phyloP scores from a whole-genome alignment of 1,140 invertebrate genomes.

The Mesaphorura yosii region DNA sequence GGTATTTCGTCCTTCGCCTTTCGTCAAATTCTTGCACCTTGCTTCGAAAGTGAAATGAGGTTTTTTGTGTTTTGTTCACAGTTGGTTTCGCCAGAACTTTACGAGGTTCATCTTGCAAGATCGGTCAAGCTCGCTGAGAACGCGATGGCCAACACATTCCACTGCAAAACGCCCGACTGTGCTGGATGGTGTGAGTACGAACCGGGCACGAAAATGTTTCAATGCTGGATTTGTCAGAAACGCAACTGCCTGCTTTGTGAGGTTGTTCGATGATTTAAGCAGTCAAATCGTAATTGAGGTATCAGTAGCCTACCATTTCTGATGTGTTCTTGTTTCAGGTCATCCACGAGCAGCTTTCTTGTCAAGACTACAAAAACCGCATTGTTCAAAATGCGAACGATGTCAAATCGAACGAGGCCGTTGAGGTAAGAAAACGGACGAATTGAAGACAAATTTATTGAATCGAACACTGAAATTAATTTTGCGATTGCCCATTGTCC shows the following conservation, averaged over 20 bases:
- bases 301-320: not conserved
- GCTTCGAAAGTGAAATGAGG: no score
- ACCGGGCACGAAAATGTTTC: not conserved
- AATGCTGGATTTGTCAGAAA: slow-evolving; percentile 1
- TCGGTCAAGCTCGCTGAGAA: not conserved
- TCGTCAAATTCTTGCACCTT: no score
- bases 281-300: no score
- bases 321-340: not conserved
- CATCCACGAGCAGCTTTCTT: not conserved
- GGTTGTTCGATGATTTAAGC: no score
- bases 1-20: no score
- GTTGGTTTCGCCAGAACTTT: slow-evolving; percentile 1
- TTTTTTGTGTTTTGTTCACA: not conserved
- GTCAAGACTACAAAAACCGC: not conserved
- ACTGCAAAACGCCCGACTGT: slow-evolving; percentile 6
- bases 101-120: not conserved
- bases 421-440: not conserved
- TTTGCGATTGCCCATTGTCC: not conserved
- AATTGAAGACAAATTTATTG: not conserved
- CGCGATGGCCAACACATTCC: not conserved
- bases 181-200: slow-evolving; percentile 1
- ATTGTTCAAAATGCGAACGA: not conserved
- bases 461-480: not conserved
- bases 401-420: not conserved
- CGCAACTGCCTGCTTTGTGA: slow-evolving; percentile 3